These are phyloP conservation scores for Rhincodon typus DNA, from an alignment of 2,797 vertebrate species.

Conservation along the genomic window DNA sequence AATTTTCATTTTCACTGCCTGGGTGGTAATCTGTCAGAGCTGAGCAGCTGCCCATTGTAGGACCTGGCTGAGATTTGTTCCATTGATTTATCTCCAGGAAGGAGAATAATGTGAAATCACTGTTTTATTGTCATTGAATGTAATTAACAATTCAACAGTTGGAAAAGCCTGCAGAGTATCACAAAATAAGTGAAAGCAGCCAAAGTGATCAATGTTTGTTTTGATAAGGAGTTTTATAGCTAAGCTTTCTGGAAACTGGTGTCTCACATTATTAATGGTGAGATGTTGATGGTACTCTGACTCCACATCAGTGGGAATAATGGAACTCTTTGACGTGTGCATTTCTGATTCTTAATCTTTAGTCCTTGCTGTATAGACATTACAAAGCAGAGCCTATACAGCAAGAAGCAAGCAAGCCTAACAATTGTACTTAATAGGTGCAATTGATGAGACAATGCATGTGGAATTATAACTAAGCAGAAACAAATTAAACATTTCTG, in stretches of 20 bases:
- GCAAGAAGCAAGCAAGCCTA: background rate
- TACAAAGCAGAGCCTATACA: background rate
- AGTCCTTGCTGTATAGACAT: background rate
- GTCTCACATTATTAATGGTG: constrained; percentile 4
- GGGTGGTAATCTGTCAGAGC: background rate
- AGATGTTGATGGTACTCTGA: background rate
- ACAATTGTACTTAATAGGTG: background rate
- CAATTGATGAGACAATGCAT: background rate
- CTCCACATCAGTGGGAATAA: background rate
- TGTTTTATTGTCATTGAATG: background rate
- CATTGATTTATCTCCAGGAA: constrained; percentile 14
- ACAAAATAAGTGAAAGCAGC: background rate
- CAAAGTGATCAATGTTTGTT: background rate
- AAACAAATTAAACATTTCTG: background rate
- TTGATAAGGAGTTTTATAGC: constrained; percentile 19
- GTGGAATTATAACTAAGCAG: no score
- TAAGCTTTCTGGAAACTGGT: constrained; percentile 3
- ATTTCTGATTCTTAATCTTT: background rate
- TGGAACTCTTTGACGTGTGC: background rate
- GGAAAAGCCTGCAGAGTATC: background rate
- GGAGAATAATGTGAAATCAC: background rate
- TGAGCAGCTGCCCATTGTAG: background rate
- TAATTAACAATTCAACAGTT: background rate
- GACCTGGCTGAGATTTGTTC: background rate
- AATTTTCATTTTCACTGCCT: background rate